A percentile compares a stretch with the other conserved stretches of the same genome.
Conservation (phyloP, 1,140 invertebrate species). For the Drosophila parvula region DNA sequence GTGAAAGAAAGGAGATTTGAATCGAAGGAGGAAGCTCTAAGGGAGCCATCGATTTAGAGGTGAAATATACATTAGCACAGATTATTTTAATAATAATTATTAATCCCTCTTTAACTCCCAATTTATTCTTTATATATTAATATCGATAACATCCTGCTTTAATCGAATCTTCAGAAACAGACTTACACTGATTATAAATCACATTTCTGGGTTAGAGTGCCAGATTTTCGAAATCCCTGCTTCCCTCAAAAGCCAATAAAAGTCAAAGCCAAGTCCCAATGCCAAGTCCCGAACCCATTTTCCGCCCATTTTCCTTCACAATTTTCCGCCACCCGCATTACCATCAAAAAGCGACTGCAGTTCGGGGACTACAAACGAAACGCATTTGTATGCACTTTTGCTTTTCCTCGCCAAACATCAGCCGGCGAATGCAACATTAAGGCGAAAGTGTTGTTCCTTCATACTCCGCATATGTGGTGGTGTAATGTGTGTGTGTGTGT, state of each 20-base stretch:
- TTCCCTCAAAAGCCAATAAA: slow-evolving; percentile 45
- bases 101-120: too few relatives aligned
- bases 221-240: slow-evolving; percentile 15
- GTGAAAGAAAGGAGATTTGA: too few relatives aligned
- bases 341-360: slow-evolving; percentile 54
- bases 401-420: slow-evolving; percentile 51
- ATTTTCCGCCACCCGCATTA: slow-evolving; percentile 19
- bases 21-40: too few relatives aligned
- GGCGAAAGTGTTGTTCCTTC: slow-evolving; percentile 55
- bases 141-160: accelerated
- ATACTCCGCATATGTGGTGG: slow-evolving; percentile 1
- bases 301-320: slow-evolving; percentile 20
- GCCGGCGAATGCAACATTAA: slow-evolving; percentile 60
- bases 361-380: slow-evolving; percentile 65
- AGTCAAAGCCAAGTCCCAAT: slow-evolving; percentile 43
- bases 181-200: not conserved
- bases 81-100: too few relatives aligned
- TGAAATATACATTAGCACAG: too few relatives aligned
- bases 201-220: slow-evolving; percentile 2
- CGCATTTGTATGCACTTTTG: slow-evolving; percentile 72
- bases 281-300: slow-evolving; percentile 21
- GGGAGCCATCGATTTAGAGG: too few relatives aligned
- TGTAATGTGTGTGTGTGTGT: slow-evolving; percentile 2
- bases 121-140: not conserved
- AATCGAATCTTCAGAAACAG: not conserved